These are phyloP conservation scores for Actinostola sp. DNA, from an alignment of 92 coral and sea anemone species.

Conservation along the genomic window DNA sequence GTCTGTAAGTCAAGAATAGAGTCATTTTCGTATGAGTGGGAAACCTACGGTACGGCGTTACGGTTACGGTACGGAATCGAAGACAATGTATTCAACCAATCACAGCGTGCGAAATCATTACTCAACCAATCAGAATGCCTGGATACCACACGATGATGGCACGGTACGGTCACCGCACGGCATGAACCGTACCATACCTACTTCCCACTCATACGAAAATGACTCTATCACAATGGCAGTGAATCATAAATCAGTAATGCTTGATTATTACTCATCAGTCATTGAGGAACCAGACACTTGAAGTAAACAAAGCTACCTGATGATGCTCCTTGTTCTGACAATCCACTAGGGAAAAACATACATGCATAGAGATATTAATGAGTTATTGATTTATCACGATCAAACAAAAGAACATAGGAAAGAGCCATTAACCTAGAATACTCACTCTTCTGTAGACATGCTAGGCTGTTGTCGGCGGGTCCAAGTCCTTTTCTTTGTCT, in stretches of 20 bases:
- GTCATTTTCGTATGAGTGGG: no score
- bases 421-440: neutral
- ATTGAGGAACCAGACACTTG: neutral
- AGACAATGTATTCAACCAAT: no score
- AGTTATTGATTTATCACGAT: no score
- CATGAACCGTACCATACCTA: no score
- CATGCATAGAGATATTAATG: neutral
- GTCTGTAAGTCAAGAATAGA: no score
- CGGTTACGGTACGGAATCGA: no score
- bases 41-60: no score
- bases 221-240: neutral
- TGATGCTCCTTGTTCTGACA: conserved; percentile 77
- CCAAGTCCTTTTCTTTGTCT: conserved; percentile 94
- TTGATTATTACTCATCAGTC: neutral
- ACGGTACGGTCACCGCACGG: no score
- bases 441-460: conserved; percentile 96
- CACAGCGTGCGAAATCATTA: no score
- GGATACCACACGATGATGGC: no score
- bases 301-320: conserved; percentile 42
- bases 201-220: no score
- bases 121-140: no score
- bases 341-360: conserved; percentile 51
- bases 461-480: conserved; percentile 94
- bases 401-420: neutral
- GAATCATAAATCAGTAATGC: neutral